Conservation (phyloP, 2,113 vertebrate genomes). For the Myotis lucifugus region DNA sequence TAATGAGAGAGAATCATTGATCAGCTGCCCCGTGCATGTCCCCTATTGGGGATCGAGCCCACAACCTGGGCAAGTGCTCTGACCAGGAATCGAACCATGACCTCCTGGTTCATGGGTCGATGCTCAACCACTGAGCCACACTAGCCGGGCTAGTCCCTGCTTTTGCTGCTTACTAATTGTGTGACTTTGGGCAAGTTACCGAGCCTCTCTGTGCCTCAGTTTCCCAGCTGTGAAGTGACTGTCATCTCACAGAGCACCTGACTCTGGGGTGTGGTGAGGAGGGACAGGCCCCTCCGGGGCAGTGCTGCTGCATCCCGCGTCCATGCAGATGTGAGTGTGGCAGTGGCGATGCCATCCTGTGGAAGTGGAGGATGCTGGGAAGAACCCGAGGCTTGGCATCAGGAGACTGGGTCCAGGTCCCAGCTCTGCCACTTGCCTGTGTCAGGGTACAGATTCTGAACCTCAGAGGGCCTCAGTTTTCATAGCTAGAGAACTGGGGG, state of each 20-base stretch:
- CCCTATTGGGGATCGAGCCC: no score
- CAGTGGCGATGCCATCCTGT: neutral
- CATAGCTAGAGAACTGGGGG: neutral
- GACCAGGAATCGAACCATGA: no score
- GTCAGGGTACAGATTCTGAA: neutral
- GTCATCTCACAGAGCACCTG: neutral
- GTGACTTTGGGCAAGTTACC: neutral
- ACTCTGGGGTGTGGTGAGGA: neutral
- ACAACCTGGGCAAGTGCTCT: no score
- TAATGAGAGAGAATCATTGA: no score
- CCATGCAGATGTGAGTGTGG: neutral
- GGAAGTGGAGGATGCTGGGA: neutral
- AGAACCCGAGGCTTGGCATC: neutral
- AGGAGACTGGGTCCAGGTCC: neutral
- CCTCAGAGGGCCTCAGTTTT: neutral
- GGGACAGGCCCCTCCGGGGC: accelerated
- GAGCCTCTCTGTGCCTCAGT: neutral
- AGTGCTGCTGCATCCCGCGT: neutral
- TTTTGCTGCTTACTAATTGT: neutral
- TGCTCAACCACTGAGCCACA: no score
- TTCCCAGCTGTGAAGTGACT: neutral
- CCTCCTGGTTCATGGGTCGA: no score
- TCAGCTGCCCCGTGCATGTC: no score
- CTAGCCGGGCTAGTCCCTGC: neutral
- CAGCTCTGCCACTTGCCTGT: neutral